phyloP scores from a whole-genome alignment of 2,113 vertebrate species.

The Chloropsis hardwickii region DNA sequence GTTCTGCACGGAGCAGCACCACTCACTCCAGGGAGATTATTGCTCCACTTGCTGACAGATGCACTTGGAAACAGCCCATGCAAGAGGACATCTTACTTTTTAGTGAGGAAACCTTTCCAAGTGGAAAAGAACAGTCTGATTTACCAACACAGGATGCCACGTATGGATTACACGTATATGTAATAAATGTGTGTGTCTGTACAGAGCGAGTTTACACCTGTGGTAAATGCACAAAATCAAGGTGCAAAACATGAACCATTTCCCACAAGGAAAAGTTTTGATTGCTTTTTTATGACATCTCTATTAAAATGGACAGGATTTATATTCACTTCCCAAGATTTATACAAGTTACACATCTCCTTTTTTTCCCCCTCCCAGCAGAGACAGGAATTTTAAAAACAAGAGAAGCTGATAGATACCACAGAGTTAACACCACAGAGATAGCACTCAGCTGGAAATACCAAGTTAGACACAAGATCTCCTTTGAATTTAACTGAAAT shows the following conservation, averaged over 20 bases:
- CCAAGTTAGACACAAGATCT: background rate
- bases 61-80: slow-evolving; percentile 20
- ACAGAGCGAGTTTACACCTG: background rate
- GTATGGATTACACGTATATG: background rate
- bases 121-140: slow-evolving; percentile 22
- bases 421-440: background rate
- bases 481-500: background rate
- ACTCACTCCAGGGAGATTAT: background rate
- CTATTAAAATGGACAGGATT: background rate
- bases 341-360: background rate
- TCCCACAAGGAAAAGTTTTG: background rate
- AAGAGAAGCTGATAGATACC: background rate
- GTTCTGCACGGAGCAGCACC: slow-evolving; percentile 16
- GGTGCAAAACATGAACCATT: background rate
- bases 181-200: background rate
- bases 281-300: background rate
- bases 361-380: background rate
- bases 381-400: background rate
- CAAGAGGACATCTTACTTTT: background rate
- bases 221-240: background rate
- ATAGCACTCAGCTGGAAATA: background rate
- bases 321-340: background rate
- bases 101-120: slow-evolving; percentile 13
- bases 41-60: slow-evolving; percentile 42
- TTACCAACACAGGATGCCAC: background rate